Evolutionary conservation across 2,113 vertebrate species (phyloP).

Genomic region (Notothenia coriiceps): DNA sequence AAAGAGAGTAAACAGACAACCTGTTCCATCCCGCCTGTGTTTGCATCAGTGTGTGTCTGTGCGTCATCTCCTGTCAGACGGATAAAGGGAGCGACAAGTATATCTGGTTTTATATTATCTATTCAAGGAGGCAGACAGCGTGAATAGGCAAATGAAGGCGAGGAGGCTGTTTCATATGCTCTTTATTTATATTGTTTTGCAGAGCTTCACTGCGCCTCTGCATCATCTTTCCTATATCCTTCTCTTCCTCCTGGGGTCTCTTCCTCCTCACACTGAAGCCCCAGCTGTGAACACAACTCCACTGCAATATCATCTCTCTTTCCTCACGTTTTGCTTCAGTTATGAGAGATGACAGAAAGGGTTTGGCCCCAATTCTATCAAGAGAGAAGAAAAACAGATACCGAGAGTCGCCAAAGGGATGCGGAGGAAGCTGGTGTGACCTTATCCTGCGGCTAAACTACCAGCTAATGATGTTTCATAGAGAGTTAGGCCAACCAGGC

Average conservation of each 20-base stretch:
- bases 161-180: conserved; percentile 45
- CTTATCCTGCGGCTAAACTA: conserved; percentile 69
- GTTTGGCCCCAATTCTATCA: conserved; percentile 54
- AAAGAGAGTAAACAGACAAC: conserved; percentile 66
- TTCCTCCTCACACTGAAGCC: conserved; percentile 21
- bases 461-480: conserved; percentile 66
- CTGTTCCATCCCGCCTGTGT: conserved; percentile 50
- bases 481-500: conserved; percentile 50
- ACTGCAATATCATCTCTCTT: conserved; percentile 47
- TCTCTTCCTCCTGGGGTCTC: conserved; percentile 33
- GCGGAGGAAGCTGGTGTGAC: conserved; percentile 59
- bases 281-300: conserved; percentile 64
- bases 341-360: conserved; percentile 73
- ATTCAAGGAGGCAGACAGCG: conserved; percentile 39
- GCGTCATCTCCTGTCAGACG: conserved; percentile 49
- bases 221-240: conserved; percentile 18
- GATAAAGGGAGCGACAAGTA: conserved; percentile 45
- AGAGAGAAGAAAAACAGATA: conserved; percentile 16
- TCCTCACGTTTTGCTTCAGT: conserved; percentile 49
- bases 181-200: conserved; percentile 48
- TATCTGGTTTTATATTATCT: conserved; percentile 50
- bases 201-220: conserved; percentile 19
- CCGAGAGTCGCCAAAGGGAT: conserved; percentile 27
- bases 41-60: conserved; percentile 13
- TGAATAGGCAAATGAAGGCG: conserved; percentile 48